Conservation (phyloP, 2,113 vertebrate genomes). For the Dasyprocta punctata region DNA sequence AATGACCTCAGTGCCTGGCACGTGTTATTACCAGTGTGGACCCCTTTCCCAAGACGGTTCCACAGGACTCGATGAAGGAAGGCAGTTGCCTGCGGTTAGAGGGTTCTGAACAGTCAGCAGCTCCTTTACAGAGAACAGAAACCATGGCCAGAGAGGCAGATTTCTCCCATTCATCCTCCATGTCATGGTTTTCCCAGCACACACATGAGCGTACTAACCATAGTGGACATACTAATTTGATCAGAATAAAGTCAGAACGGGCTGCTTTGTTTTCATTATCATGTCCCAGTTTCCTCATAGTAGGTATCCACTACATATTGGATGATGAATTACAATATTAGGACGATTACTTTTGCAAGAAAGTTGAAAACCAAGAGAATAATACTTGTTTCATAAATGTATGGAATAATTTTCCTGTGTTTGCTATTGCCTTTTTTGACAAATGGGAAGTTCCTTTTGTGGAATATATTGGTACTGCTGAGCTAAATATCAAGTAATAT, state of each 20-base stretch:
- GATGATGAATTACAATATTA: slow-evolving; percentile 77
- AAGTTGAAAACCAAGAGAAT: slow-evolving; percentile 68
- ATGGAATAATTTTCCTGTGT: slow-evolving; percentile 69
- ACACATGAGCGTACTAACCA: slow-evolving; percentile 82
- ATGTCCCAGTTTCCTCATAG: slow-evolving; percentile 80
- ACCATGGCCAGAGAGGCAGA: slow-evolving; percentile 80
- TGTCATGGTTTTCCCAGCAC: slow-evolving; percentile 78
- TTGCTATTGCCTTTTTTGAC: slow-evolving; percentile 66
- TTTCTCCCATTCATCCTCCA: slow-evolving; percentile 72
- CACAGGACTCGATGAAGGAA: slow-evolving; percentile 65
- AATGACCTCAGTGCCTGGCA: slow-evolving; percentile 55
- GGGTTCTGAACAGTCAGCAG: slow-evolving; percentile 70
- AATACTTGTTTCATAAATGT: slow-evolving; percentile 75
- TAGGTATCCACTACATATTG: slow-evolving; percentile 78
- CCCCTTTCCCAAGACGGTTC: slow-evolving; percentile 56
- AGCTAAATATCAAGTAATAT: slow-evolving; percentile 82
- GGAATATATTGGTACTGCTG: slow-evolving; percentile 82
- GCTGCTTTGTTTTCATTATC: slow-evolving; percentile 79
- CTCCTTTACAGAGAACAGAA: slow-evolving; percentile 80
- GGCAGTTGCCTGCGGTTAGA: slow-evolving; percentile 69
- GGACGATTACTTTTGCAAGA: slow-evolving; percentile 81
- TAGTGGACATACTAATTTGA: slow-evolving; percentile 83
- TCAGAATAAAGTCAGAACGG: slow-evolving; percentile 84
- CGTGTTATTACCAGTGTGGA: slow-evolving; percentile 66
- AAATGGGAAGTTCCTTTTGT: slow-evolving; percentile 80